phyloP scores from a whole-genome alignment of 2,113 vertebrate species.

The Pluvianellus socialis region DNA sequence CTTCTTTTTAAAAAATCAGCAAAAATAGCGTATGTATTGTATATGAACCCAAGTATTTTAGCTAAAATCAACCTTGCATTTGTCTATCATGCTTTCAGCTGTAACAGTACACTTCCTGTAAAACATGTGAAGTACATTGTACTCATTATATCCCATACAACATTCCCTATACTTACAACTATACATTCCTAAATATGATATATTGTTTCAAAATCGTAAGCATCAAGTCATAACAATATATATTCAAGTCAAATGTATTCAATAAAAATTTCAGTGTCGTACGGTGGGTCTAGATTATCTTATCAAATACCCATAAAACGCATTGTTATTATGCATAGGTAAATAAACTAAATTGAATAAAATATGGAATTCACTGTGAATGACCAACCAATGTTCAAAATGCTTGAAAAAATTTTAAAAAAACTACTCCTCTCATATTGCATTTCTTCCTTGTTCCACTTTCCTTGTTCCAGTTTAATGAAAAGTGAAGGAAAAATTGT shows the following conservation, averaged over 20 bases:
- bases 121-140: neutral
- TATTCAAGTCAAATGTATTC: neutral
- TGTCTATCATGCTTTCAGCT: neutral
- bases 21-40: neutral
- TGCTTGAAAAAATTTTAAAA: neutral
- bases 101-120: neutral
- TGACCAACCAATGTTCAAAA: neutral
- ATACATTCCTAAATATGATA: neutral
- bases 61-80: neutral
- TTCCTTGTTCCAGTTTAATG: neutral
- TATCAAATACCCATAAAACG: neutral
- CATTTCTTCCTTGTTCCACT: neutral
- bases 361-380: neutral
- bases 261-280: neutral
- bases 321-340: neutral
- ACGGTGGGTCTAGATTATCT: neutral
- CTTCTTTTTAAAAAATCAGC: neutral
- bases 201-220: neutral
- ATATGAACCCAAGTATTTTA: neutral
- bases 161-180: neutral
- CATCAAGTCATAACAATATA: neutral
- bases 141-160: neutral
- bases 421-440: neutral
- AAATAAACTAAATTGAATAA: neutral
- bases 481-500: neutral